A percentile compares a stretch with the other conserved stretches of the same genome.
These are phyloP conservation scores for Typhlichthys subterraneus DNA, from an alignment of 2,797 vertebrate species.

Conservation along the genomic window DNA sequence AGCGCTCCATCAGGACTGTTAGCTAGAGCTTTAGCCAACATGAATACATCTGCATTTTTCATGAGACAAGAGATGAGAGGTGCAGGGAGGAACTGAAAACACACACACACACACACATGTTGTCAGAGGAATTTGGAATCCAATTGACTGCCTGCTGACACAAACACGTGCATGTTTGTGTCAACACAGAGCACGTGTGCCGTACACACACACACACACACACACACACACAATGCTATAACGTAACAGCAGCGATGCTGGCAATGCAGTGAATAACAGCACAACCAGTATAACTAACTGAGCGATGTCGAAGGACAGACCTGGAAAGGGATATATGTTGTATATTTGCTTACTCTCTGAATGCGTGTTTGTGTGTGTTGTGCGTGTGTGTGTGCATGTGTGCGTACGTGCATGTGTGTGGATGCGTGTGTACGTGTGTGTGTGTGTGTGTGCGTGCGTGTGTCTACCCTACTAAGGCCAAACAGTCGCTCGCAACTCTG, in stretches of 20 bases:
- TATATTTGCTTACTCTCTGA: background rate
- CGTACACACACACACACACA: background rate
- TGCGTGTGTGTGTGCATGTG: too few relatives aligned
- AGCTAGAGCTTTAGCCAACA: conserved; percentile 37
- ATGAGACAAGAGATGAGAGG: conserved; percentile 35
- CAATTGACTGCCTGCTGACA: too few relatives aligned
- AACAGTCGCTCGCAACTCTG: conserved; percentile 95
- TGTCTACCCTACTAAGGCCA: conserved; percentile 80
- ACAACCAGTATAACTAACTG: too few relatives aligned
- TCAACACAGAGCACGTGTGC: background rate
- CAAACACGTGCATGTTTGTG: too few relatives aligned
- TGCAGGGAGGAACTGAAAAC: conserved; percentile 19
- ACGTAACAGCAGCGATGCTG: background rate
- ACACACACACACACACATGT: conserved; percentile 8
- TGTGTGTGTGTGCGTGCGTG: conserved; percentile 17
- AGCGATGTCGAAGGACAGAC: too few relatives aligned
- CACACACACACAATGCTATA: background rate
- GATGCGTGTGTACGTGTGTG: background rate
- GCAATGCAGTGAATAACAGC: background rate
- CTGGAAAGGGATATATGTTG: too few relatives aligned
- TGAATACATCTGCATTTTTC: conserved; percentile 52
- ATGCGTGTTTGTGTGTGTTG: too few relatives aligned
- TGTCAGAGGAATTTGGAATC: too few relatives aligned
- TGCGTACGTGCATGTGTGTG: background rate
- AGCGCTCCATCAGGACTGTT: conserved; percentile 13